Base-by-base conservation (phyloP, 1,140 invertebrate species). In the Atta texana region DNA sequence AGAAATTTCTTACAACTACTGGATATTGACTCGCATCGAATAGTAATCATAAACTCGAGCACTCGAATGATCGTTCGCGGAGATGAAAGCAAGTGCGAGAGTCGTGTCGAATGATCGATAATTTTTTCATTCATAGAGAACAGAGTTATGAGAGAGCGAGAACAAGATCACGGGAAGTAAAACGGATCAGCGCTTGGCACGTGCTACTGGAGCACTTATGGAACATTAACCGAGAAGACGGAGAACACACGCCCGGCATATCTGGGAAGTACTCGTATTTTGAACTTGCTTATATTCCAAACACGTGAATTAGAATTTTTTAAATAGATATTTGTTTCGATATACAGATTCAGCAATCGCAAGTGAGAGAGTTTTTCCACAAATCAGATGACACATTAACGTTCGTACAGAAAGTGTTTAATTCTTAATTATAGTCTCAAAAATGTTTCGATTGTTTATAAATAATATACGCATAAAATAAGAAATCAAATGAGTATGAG, bases 141-240 rank as follows among this genome's bases (percentile, higher is more conserved):
- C 39, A 3, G 3, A 49, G 51, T 24, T 44, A 44, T 4, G 16
- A 57, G 51, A 59, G 31, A 14, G 7, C 63, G 7, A 44, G 75
- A 63, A 44, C 28, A 31, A 44, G 44, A 72, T 59, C 53, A 34
- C 18, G 18, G 12, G 24, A 72, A 39, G 39, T 74, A 63, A 84
- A 53, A 34, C 68, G 69, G 16, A 24, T 82, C 24, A 61, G 7
- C 39, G 55, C 4, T 24, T 72, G 53, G 55, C 80, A 75, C 80
- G 69, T 84, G 74, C 82, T 78, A 66, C 49, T 31, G 16, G 31
- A 77, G n/a, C 61, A 85, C 61, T 84, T 78, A 78, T 63, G 74
- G 64, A 78, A 78, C 74, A 14, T 34, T 78, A 78, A 85, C 74
- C 55, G 59, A 78, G 77, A 44, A 77, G 61, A 78, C 49, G 24